Conservation (phyloP, 1,140 invertebrate genomes). For the Lasioglossum albipes region DNA sequence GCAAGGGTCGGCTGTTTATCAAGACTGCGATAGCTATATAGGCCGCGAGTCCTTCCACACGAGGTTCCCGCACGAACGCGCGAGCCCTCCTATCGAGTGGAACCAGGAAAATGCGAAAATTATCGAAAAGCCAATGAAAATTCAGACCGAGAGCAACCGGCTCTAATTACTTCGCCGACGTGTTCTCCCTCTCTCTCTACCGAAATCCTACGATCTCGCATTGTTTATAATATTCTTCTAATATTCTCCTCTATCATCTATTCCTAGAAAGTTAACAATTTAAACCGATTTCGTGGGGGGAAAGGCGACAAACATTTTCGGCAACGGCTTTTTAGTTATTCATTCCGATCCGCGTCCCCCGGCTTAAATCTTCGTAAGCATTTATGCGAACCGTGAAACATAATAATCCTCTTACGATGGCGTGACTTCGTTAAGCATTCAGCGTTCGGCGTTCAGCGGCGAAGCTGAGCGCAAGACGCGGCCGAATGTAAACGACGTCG, state of each 20-base stretch:
- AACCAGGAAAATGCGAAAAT: slow-evolving; percentile 3
- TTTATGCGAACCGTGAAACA: slow-evolving; percentile 51
- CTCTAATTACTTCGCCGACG: slow-evolving; percentile 35
- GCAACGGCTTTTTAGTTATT: slow-evolving; percentile 13
- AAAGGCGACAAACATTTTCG: slow-evolving; percentile 11
- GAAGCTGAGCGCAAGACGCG: slow-evolving; percentile 28
- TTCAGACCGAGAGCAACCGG: not conserved
- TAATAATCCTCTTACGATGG: slow-evolving; percentile 70
- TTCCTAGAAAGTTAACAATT: too few relatives aligned
- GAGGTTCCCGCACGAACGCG: slow-evolving; percentile 53
- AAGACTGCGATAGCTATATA: slow-evolving; percentile 55
- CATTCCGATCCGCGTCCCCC: slow-evolving; percentile 9
- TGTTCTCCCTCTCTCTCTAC: not conserved
- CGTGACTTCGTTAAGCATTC: slow-evolving; percentile 68
- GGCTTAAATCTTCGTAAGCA: slow-evolving; percentile 38
- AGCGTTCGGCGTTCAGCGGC: slow-evolving; percentile 59
- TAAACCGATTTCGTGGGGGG: too few relatives aligned
- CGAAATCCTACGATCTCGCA: too few relatives aligned
- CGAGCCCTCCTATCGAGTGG: slow-evolving; percentile 10
- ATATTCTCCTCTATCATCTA: too few relatives aligned
- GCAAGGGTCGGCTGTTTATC: slow-evolving; percentile 67
- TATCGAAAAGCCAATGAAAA: not conserved
- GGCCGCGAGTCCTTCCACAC: slow-evolving; percentile 48
- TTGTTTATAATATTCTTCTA: too few relatives aligned
- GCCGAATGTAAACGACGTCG: slow-evolving; percentile 13